phyloP scores from a whole-genome alignment of 2,797 vertebrate species.

The Coreius guichenoti region DNA sequence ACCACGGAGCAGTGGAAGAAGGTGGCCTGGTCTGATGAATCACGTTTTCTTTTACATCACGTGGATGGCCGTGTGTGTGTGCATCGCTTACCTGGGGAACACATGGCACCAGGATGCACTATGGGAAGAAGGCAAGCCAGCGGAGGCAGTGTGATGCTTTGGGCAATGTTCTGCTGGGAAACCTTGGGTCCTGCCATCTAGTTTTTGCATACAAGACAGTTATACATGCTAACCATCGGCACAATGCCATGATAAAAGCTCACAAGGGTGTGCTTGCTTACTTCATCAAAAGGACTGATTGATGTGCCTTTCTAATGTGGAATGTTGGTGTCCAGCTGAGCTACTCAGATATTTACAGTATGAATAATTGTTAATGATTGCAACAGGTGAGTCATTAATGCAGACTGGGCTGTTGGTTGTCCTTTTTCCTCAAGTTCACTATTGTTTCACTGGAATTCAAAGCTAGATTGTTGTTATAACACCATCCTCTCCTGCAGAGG shows the following conservation, averaged over 20 bases:
- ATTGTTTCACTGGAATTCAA: background rate
- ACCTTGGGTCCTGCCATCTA: too few species aligned
- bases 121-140: too few species aligned
- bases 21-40: too few species aligned
- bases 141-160: too few species aligned
- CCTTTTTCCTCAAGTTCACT: constrained; percentile 5
- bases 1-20: too few species aligned
- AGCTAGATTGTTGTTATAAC: constrained; percentile 17
- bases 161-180: too few species aligned
- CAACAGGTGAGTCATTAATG: constrained; percentile 24
- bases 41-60: too few species aligned
- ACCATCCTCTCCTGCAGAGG: constrained; percentile 12
- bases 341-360: constrained; percentile 13
- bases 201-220: background rate
- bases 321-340: constrained; percentile 32
- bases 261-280: background rate
- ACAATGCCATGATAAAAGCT: background rate
- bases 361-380: constrained; percentile 40
- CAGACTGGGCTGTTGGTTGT: background rate
- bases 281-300: background rate
- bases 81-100: too few species aligned
- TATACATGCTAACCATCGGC: background rate
- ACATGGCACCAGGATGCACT: too few species aligned
- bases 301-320: background rate
- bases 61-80: too few species aligned